Evolutionary conservation across 2,797 vertebrate genomes (phyloP), one percentile per base, ranked within the genome.

Genomic region (Dendrocincla fuliginosa): DNA sequence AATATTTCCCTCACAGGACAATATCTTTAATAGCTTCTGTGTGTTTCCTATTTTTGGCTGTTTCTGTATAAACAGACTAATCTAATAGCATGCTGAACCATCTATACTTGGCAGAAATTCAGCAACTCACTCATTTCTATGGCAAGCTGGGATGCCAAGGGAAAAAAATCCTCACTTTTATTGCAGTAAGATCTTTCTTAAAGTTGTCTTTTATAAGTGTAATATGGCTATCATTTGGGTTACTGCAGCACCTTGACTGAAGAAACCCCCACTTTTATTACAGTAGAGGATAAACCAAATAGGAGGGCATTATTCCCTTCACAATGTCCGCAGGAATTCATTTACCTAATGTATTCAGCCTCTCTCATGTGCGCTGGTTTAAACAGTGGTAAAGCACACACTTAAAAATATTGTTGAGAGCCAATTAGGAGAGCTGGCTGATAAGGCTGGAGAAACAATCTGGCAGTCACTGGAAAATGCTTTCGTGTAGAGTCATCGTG

Each of bases 21-120:
- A 97, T 98, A 98, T 98, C 96, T 98, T 97, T 98, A 97, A 97
- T 97, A 97, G 97, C 96, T 98, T 97, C 94, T 97, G 93, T 97
- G 96, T 97, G 97, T 97, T 98, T 98, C 97, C 97, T 98, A 97
- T 97, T 98, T 98, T 97, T 95, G 98, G 97, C 98, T 98, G 97
- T 98, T 98, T 98, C 97, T 98, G 92, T 98, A 98, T 98, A 98
- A 98, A 98, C 98, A 98, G 97, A 97, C 98, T 98, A 98, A 98
- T 98, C 97, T 97, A 98, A 98, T 98, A 97, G 97, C 97, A 93
- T 95, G 93, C 98, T 98, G 97, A 98, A 98, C 97, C 97, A 97
- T 98, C 97, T 97, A 96, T 90, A 95, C 96, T 98, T 98, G 98
- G 98, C 98, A 98, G 97, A 97, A 97, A 97, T 98, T 98, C 98